phyloP scores from a whole-genome alignment of 2,797 vertebrate species.

The Anabas testudineus region DNA sequence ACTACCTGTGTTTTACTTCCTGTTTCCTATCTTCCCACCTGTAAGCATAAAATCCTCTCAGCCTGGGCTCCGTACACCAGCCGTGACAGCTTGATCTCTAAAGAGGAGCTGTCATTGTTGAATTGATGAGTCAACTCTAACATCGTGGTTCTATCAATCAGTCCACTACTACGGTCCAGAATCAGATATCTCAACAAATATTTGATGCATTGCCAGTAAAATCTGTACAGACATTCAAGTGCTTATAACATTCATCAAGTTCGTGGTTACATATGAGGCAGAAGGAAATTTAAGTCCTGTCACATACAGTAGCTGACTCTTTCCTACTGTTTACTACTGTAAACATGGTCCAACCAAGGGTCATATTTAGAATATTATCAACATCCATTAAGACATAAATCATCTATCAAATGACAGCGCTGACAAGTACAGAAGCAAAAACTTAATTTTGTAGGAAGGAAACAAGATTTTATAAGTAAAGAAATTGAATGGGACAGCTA shows the following conservation, averaged over 20 bases:
- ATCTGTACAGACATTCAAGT: too few species aligned
- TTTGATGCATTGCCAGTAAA: not conserved
- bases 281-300: constrained; percentile 25
- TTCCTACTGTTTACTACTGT: not conserved
- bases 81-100: not conserved
- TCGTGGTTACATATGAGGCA: not conserved
- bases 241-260: too few species aligned
- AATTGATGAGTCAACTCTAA: not conserved
- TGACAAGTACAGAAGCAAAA: not conserved
- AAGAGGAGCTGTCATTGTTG: constrained; percentile 13
- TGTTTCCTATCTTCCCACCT: too few species aligned
- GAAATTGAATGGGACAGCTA: constrained; percentile 40
- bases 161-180: not conserved
- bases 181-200: not conserved
- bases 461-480: constrained; percentile 42
- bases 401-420: constrained; percentile 9
- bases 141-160: not conserved
- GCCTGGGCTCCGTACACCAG: too few species aligned
- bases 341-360: not conserved
- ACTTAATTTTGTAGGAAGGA: constrained; percentile 23
- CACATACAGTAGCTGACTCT: not conserved
- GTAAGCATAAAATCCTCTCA: too few species aligned
- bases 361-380: not conserved
- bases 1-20: too few species aligned
- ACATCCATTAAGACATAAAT: not conserved